Evolutionary conservation across 2,113 vertebrate genomes (phyloP), one percentile per base, ranked within the genome.

Genomic region (Poecile atricapillus): DNA sequence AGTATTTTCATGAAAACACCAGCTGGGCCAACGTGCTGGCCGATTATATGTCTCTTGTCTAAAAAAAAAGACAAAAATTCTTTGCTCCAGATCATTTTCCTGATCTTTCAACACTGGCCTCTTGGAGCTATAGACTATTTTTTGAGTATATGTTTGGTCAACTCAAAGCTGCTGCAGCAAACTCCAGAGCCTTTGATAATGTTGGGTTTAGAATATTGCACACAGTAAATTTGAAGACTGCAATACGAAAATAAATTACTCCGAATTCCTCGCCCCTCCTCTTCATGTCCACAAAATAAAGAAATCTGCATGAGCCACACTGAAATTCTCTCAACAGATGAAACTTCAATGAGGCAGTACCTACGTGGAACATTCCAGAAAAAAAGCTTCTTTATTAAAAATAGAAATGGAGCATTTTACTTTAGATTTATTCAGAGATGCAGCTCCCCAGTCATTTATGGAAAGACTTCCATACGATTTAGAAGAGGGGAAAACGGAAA

Each of bases 381-480:
- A 95, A 95, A 92, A 69, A 85, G 75, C 62, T 28, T 92, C 87
- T 97, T 96, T 80, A 90, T 78, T 78, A 90, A 62, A 96, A 97
- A 83, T 93, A 93, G 53, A 96, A 96, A 90, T 22, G 41, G 60
- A 94, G 68, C 47, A 60, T 97, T 96, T 94, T 49, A 78, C 77
- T 94, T 88, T 30, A 30, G 55, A 44, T 91, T 76, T 94, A 94
- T 84, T 95, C 94, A 95, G 79, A 94, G 65, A 96, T 73, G 55
- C 50, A 91, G 88, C 71, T 95, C 95, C 85, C 78, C 86, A 92
- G 8, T 94, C 85, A 92, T 91, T 90, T 90, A 93, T 70, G 95
- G 95, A 97, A 96, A 76, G 81, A 75, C 77, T 79, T 92, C 97
- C 93, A 79, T 93, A 90, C 97, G 90, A 83, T 67, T 96, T 91